Evolutionary conservation across 2,888 invertebrate genomes (phyloP).

Genomic region (Leptinotarsa juncta): DNA sequence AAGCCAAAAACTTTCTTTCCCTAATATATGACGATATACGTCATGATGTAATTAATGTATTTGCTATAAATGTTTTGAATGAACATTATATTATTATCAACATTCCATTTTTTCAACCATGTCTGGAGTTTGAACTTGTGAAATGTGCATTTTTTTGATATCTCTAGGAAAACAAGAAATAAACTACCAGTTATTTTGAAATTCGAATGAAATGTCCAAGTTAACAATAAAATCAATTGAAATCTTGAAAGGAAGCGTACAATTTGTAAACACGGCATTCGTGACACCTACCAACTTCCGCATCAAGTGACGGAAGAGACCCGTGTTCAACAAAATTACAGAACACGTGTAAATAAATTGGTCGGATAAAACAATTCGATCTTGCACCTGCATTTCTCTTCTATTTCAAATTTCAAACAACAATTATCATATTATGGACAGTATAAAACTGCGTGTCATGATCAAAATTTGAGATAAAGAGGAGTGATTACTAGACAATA

Average conservation of each 20-base stretch:
- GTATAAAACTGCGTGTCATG: conserved; percentile 35
- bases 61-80: no score
- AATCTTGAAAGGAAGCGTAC: conserved; percentile 47
- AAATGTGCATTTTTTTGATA: no score
- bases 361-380: conserved; percentile 33
- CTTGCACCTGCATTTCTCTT: conserved; percentile 42
- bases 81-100: no score
- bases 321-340: conserved; percentile 42
- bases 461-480: conserved; percentile 29
- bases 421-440: conserved; percentile 43
- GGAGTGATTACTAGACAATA: conserved; percentile 27
- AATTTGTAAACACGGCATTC: conserved; percentile 51
- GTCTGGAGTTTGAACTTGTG: no score
- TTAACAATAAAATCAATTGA: conserved; percentile 6
- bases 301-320: conserved; percentile 41
- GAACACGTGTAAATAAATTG: conserved; percentile 48
- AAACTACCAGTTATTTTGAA: no score
- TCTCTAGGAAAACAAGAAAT: no score
- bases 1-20: no score
- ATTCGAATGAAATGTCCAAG: not conserved
- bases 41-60: no score
- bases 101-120: no score
- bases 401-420: conserved; percentile 34
- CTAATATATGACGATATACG: no score
- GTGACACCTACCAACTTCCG: conserved; percentile 49